phyloP scores from a whole-genome alignment of 1,140 invertebrate genomes.

The Eubasilissa regina region DNA sequence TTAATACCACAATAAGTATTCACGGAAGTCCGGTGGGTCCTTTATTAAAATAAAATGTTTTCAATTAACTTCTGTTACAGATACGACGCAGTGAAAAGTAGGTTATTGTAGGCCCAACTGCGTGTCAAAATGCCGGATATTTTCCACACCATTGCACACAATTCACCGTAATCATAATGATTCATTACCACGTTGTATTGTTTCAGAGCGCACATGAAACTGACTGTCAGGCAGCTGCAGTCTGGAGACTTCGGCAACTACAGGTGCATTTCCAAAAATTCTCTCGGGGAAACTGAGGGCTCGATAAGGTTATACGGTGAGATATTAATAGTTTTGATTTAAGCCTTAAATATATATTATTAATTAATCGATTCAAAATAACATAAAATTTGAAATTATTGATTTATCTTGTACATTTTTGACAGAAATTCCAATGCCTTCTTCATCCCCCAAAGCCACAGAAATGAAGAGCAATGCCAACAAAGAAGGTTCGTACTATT shows the following conservation, averaged over 20 bases:
- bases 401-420: slow-evolving; percentile 53
- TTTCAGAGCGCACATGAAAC: slow-evolving; percentile 84
- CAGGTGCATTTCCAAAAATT: slow-evolving; percentile 93
- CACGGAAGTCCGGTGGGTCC: too few relatives aligned
- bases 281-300: slow-evolving; percentile 93
- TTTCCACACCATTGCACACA: too few relatives aligned
- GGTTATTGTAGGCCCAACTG: too few relatives aligned
- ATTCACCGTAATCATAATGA: too few relatives aligned
- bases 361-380: neutral
- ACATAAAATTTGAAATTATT: neutral
- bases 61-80: too few relatives aligned
- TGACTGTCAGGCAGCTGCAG: slow-evolving; percentile 86
- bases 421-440: slow-evolving; percentile 80
- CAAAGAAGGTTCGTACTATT: slow-evolving; percentile 75
- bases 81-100: too few relatives aligned
- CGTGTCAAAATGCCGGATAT: too few relatives aligned
- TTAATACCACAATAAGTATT: too few relatives aligned
- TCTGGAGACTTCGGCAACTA: slow-evolving; percentile 87
- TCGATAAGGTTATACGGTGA: slow-evolving; percentile 92
- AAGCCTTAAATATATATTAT: too few relatives aligned
- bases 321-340: neutral
- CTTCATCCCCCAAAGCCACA: slow-evolving; percentile 77
- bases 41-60: too few relatives aligned
- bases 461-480: slow-evolving; percentile 78
- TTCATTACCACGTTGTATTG: slow-evolving; percentile 13